These are phyloP conservation scores for Rallus limicola DNA, from an alignment of 2,113 vertebrate species.

Conservation along the genomic window DNA sequence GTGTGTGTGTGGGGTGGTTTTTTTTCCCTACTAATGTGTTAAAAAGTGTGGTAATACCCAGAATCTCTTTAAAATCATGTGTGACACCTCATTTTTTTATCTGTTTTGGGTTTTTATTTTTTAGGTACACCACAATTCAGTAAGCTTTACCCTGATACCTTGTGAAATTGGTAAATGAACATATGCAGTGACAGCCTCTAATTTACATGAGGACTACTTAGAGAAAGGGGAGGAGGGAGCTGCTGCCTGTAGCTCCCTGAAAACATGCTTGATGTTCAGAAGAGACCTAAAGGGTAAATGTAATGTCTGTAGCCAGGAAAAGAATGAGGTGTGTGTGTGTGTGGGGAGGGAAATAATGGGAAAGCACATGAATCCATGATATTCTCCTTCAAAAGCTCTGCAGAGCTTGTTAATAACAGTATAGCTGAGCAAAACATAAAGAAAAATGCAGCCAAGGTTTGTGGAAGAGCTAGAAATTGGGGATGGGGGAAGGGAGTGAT, in stretches of 20 bases:
- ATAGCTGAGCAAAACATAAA: background rate
- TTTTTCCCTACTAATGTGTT: background rate
- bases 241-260: background rate
- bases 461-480: background rate
- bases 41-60: background rate
- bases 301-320: background rate
- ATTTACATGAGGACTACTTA: background rate
- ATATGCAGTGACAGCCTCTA: background rate
- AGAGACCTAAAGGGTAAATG: background rate
- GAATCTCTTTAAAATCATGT: background rate
- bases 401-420: background rate
- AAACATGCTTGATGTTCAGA: background rate
- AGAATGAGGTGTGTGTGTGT: background rate
- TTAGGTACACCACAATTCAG: background rate
- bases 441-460: background rate
- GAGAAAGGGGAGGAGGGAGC: background rate
- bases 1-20: too few species aligned
- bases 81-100: background rate
- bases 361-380: rapidly evolving
- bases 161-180: background rate
- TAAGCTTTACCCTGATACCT: background rate
- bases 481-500: background rate
- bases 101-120: too few species aligned
- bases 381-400: background rate
- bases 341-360: rapidly evolving